Conservation (phyloP, 1,140 invertebrate genomes). For the Cryptotermes secundus region DNA sequence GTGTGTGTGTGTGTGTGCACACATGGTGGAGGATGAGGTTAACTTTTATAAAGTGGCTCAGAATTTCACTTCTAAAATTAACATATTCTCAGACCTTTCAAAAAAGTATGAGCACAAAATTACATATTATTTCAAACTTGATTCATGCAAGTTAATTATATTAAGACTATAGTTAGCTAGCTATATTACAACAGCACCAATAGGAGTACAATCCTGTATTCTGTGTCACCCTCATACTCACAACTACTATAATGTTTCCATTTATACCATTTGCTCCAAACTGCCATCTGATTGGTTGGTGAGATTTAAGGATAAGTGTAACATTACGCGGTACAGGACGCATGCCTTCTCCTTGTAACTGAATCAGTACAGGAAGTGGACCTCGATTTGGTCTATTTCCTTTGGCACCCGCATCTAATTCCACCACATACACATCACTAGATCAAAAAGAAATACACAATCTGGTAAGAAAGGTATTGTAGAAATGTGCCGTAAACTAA, state of each 20-base stretch:
- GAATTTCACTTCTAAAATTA: no score
- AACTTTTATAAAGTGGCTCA: no score
- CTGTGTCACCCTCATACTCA: background rate
- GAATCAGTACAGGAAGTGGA: slow-evolving; percentile 23
- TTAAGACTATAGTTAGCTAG: no score
- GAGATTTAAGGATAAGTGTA: slow-evolving; percentile 32
- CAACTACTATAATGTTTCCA: slow-evolving; percentile 32
- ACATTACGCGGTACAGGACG: slow-evolving; percentile 31
- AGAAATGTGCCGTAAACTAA: no score
- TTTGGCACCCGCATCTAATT: slow-evolving; percentile 18
- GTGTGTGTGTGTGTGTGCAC: no score
- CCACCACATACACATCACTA: slow-evolving; percentile 34
- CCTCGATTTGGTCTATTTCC: background rate
- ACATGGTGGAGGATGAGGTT: no score
- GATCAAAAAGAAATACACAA: background rate
- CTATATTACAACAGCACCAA: no score
- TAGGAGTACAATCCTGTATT: no score
- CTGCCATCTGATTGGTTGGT: slow-evolving; percentile 29
- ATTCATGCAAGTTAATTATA: no score
- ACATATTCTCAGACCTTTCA: no score
- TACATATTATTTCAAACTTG: no score
- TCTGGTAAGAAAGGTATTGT: background rate
- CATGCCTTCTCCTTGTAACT: slow-evolving; percentile 29
- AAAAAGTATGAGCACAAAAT: no score
- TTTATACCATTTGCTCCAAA: slow-evolving; percentile 32